Evolutionary conservation across 2,797 vertebrate species (phyloP).

Genomic region (Phataginus tetradactyla): DNA sequence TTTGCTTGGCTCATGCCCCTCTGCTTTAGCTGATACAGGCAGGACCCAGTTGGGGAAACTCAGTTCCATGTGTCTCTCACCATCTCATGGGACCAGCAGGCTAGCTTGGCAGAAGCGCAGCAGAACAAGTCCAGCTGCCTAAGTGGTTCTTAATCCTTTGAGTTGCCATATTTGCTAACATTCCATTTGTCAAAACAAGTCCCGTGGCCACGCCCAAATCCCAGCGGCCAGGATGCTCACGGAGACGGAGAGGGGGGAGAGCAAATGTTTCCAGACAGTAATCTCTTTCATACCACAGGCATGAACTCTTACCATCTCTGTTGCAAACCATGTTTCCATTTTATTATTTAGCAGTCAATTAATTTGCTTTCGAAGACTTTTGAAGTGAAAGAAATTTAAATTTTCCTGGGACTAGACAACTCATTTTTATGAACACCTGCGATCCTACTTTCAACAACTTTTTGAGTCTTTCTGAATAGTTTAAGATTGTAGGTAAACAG

Average conservation of each 20-base stretch:
- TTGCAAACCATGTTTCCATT: not conserved
- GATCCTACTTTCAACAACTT: not conserved
- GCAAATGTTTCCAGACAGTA: not conserved
- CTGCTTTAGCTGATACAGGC: not conserved
- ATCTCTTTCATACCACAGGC: not conserved
- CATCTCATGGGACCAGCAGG: not conserved
- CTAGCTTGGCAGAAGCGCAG: not conserved
- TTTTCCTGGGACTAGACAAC: not conserved
- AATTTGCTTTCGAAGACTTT: slow-evolving; percentile 7
- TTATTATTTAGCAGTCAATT: not conserved
- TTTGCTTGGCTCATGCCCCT: not conserved
- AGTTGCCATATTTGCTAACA: not conserved
- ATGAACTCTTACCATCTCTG: not conserved
- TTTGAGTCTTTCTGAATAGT: not conserved
- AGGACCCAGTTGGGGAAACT: not conserved
- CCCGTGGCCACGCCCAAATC: not conserved
- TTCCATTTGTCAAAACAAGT: not conserved
- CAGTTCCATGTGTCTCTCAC: not conserved
- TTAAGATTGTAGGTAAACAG: not conserved
- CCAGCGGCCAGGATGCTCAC: not conserved
- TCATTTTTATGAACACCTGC: not conserved
- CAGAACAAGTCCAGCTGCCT: not conserved
- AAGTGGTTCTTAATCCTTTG: not conserved
- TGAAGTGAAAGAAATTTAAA: not conserved
- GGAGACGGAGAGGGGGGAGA: not conserved